phyloP scores from a whole-genome alignment of 30 jellyfish, hydroid and myxozoan species.

The Pelagia noctiluca region DNA sequence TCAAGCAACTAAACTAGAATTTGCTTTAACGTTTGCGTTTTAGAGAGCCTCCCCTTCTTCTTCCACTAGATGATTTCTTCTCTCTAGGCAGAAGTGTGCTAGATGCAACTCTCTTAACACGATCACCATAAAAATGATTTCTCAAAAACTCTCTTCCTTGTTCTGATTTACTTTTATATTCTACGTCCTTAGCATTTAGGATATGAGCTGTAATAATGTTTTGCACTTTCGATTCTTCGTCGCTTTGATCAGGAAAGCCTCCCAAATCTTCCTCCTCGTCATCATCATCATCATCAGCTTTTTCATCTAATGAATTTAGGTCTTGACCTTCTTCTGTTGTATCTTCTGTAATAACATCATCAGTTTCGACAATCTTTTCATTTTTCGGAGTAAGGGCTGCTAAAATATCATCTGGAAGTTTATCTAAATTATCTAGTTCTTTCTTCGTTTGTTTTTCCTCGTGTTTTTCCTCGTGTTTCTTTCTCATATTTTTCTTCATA shows the following conservation, averaged over 20 bases:
- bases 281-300: conserved; percentile 22
- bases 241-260: background rate
- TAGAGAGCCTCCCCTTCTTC: too few relatives aligned
- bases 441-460: conserved; percentile 35
- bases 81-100: conserved; percentile 23
- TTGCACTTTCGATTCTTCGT: background rate
- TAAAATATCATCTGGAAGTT: conserved; percentile 54
- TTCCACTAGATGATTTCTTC: too few relatives aligned
- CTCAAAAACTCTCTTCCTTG: conserved; percentile 57
- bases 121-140: conserved; percentile 75
- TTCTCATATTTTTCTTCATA: conserved; percentile 28
- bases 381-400: conserved; percentile 37
- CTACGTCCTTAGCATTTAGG: conserved; percentile 1
- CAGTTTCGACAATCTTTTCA: conserved; percentile 4
- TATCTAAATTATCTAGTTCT: conserved; percentile 15
- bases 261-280: conserved; percentile 24
- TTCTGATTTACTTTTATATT: conserved; percentile 18
- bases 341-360: conserved; percentile 16
- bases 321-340: background rate
- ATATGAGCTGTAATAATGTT: conserved; percentile 12
- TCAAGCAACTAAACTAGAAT: too few relatives aligned
- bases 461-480: conserved; percentile 42
- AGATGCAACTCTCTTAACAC: conserved; percentile 62
- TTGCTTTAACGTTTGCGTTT: too few relatives aligned
- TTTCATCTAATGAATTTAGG: conserved; percentile 29